A percentile compares a stretch with the other conserved stretches of the same genome.
Conservation (phyloP, 1,140 invertebrate genomes). For the Drosophila ogumai region DNA sequence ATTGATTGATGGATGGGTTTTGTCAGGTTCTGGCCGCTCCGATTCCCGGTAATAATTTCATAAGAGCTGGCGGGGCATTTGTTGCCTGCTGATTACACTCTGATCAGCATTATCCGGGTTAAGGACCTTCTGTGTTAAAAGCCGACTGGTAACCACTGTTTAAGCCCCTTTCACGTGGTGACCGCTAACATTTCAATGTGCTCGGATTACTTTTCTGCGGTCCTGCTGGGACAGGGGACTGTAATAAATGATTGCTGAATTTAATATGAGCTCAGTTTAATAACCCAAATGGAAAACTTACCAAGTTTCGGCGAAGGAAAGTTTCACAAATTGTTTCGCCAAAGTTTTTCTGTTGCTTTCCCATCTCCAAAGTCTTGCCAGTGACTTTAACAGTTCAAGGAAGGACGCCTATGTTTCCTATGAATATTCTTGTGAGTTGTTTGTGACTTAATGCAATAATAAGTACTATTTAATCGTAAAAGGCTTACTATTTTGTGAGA, state of each 20-base stretch:
- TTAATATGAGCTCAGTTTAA: slow-evolving; percentile 34
- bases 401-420: not conserved
- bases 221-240: not conserved
- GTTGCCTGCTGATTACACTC: slow-evolving; percentile 11
- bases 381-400: slow-evolving; percentile 8
- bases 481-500: not conserved
- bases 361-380: slow-evolving; percentile 5
- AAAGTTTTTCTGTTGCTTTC: slow-evolving; percentile 10
- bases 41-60: slow-evolving; percentile 24
- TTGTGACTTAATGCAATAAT: not conserved
- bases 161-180: not conserved
- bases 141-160: not conserved
- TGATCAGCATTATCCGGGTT: slow-evolving; percentile 5
- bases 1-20: slow-evolving; percentile 40
- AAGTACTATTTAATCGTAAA: too few relatives aligned
- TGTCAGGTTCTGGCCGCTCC: not conserved
- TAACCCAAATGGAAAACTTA: slow-evolving; percentile 20
- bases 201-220: slow-evolving; percentile 12
- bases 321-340: slow-evolving; percentile 14
- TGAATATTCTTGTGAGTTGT: slow-evolving; percentile 9
- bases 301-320: slow-evolving; percentile 11
- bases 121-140: slow-evolving; percentile 3
- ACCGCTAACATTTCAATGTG: slow-evolving; percentile 12
- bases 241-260: slow-evolving; percentile 35
- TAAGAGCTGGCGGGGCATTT: slow-evolving; percentile 11